Conservation (phyloP, 1,140 invertebrate genomes). For the Lepidurus packardi region DNA sequence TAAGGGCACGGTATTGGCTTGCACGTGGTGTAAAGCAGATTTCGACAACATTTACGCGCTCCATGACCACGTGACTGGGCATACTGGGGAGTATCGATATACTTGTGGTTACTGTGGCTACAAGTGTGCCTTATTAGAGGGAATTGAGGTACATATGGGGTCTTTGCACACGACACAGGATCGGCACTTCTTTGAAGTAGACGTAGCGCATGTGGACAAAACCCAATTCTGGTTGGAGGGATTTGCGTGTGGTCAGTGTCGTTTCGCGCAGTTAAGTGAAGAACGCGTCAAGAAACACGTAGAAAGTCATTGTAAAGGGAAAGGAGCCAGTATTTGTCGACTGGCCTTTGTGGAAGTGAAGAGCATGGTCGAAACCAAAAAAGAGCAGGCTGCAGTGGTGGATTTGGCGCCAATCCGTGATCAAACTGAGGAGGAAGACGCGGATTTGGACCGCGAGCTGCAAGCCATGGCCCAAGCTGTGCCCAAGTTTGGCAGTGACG, state of each 20-base stretch:
- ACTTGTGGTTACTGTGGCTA: conserved; percentile 54
- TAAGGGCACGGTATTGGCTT: conserved; percentile 34
- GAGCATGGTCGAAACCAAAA: neutral
- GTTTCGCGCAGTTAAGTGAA: conserved; percentile 59
- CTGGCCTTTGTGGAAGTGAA: neutral
- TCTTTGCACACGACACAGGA: conserved; percentile 35
- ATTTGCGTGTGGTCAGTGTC: conserved; percentile 59
- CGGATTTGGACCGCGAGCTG: conserved; percentile 2
- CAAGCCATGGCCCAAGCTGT: neutral
- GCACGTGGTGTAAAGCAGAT: conserved; percentile 42
- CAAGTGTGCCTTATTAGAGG: conserved; percentile 44
- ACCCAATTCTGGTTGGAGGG: conserved; percentile 43
- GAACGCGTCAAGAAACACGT: conserved; percentile 56
- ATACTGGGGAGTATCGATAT: conserved; percentile 65
- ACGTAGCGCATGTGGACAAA: conserved; percentile 34
- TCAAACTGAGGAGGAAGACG: conserved; percentile 16
- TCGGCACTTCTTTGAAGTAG: conserved; percentile 42
- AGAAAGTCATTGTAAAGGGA: conserved; percentile 48
- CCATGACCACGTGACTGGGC: conserved; percentile 61
- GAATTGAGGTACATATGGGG: conserved; percentile 47
- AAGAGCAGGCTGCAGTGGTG: neutral
- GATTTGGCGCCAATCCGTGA: neutral
- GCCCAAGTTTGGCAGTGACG: neutral
- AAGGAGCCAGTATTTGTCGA: conserved; percentile 30
- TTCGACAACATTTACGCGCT: conserved; percentile 49